Base-by-base conservation (phyloP, 2,113 vertebrate genomes). In the Barbus barbus region DNA sequence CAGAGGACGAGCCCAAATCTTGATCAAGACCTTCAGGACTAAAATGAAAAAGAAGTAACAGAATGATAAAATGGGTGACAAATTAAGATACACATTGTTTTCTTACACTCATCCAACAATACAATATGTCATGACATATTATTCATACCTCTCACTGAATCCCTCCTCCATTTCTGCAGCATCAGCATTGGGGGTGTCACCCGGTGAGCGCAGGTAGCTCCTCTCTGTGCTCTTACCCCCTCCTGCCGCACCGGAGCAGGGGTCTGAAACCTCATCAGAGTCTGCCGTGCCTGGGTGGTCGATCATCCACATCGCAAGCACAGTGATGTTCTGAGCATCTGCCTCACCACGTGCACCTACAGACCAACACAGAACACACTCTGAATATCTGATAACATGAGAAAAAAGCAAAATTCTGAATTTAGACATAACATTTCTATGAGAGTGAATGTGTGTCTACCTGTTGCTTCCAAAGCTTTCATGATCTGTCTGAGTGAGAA, bases 251-350 rank as follows among this genome's bases (percentile, higher is more conserved):
- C 96, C 95, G 0, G 94, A 95, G 73, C 90, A 95, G 8, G 95
- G 83, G 48, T 97, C 96, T 0, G 91, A 90, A 1, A 84, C 88
- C 0, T 97, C 97, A 2, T 98, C 97, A 0, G 97, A 96, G 0
- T 98, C 97, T 48, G 97, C 97, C 0, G 94, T 95, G 0, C 95
- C 95, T 0, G 98, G 98, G 80, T 99, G 97, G 48, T 99, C 98
- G 0, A 99, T 97, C 97, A 99, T 99, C 98, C 98, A 99, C 97
- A 98, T 99, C 75, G 98, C 98, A 86, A 99, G 91, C 33, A 99
- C 97, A 0, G 98, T 99, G 93, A 99, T 98, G 88, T 98, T 99
- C 91, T 99, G 97, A 36, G 97, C 96, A 83, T 99, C 97, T 1
- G 97, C 98, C 86, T 99, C 98, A 81, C 96, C 97, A 88, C 96